Base-by-base conservation (phyloP, 37 sponge, comb jelly and placozoan species). In the Halisarca cf. caerulea region DNA sequence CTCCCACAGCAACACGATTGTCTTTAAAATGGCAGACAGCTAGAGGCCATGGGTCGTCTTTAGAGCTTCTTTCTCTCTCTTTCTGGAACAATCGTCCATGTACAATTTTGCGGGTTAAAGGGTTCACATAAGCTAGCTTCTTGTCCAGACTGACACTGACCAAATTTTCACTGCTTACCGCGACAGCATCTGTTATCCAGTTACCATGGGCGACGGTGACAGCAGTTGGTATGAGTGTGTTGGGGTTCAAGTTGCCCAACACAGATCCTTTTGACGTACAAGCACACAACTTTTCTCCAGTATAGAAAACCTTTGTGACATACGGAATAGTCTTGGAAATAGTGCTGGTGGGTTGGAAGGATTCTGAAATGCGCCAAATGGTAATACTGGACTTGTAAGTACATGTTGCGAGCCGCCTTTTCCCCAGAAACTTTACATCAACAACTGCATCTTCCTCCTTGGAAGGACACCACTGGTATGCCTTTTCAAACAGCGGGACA, bases 261-360 rank as follows among this genome's bases (percentile, higher is more conserved):
- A 66, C 82, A 30, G 78, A 88, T 71, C 90, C 88, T 21, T 90
- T 86, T 2, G 84, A 74, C 14, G 90, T 90, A 7, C 89, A 37
- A 0, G 89, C 33, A 28, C 2, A 60, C 41, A 89, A 86, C 27
- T 23, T 25, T 9, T 87, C 73, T 0, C 42, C 57, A 17, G 84
- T 84, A 66, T 82, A 45, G 18, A n/a, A 69, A 43, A 93, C 70
- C 35, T 81, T 72, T 2, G 82, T 69, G 0, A 89, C 27, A 24
- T 23, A 40, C 1, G 83, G 84, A 59, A 79, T 82, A 3, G 87
- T 72, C 0, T 47, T 23, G 7, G 39, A 33, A 37, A 2, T 23
- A 6, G 45, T n/a, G 3, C 32, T 0, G 8, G 24, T 74, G 20
- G 77, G 77, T 2, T 25, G 44, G 2, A 21, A 0, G 15, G 77